phyloP scores from a whole-genome alignment of 2,797 vertebrate genomes.

The Spinus pinus region DNA sequence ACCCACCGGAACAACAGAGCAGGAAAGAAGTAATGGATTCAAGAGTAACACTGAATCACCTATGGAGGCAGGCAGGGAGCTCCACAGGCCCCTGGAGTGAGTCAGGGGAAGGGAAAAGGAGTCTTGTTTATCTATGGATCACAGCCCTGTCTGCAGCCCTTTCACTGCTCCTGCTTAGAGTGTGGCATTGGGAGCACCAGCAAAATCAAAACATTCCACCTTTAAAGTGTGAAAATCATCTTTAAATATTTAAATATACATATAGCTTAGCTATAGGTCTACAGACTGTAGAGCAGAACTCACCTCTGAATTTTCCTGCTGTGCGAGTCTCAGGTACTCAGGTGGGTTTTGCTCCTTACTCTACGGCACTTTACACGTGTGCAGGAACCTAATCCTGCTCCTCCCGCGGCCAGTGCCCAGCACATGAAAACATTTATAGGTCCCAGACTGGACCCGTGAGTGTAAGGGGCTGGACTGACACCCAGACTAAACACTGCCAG shows the following conservation, averaged over 20 bases:
- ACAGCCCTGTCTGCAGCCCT: background rate
- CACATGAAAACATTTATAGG: background rate
- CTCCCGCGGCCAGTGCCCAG: background rate
- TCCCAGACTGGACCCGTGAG: background rate
- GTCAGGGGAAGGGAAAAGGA: background rate
- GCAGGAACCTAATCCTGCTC: background rate
- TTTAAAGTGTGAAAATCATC: background rate
- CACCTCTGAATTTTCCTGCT: background rate
- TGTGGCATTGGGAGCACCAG: background rate
- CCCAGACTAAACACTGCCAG: background rate
- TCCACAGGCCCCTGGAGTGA: background rate
- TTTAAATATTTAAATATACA: background rate
- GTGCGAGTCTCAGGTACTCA: fast-evolving
- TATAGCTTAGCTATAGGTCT: background rate
- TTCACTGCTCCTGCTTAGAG: background rate
- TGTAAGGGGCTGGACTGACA: background rate
- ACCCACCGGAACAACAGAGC: background rate
- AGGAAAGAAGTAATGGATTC: background rate
- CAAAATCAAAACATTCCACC: background rate
- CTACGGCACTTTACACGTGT: fast-evolving
- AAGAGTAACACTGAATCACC: background rate
- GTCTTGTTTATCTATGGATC: background rate
- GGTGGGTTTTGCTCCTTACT: background rate
- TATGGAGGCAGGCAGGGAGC: background rate
- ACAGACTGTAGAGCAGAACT: background rate